Evolutionary conservation across 2,888 invertebrate genomes (phyloP), one percentile per base, ranked within the genome.

Genomic region (Noctua janthe): DNA sequence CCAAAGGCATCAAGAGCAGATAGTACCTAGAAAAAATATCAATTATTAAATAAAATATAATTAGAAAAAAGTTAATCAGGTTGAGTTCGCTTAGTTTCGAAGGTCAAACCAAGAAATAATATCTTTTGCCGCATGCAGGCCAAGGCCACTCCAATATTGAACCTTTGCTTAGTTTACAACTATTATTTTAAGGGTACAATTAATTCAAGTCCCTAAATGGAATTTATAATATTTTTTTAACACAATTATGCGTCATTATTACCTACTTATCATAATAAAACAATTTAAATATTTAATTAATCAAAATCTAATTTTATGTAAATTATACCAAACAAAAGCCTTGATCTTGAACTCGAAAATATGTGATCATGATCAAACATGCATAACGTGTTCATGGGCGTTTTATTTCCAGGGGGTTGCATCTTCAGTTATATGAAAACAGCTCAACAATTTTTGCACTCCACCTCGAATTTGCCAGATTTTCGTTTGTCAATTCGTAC

Each of bases 1-100:
- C 93, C 43, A 99, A 74, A 1, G 98, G 97, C 97, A 98, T 98
- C 92, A 98, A 93, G 35, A 98, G 91, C 90, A 98, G 94, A 94
- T 99, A 99, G 95, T 98, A 98, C 92, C 98, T 98, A 69, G 62
- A 82, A 83, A 54, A 51, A 71, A 39, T 29, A 62, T 43, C 4
- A 39, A 39, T 39, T 39, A 39, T 5, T 39, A 5, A 39, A 39
- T 39, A 5, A 29, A 29, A 29, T 29, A 3, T 39, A 39, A 39
- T 39, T 39, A 39, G 5, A 39, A 84, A 49, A 17, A 23, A n/a
- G 29, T 85, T 66, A 82, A 67, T 39, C 17, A 71, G n/a, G 54
- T n/a, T 11, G 15, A 54, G 7, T 80, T 39, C 29, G n/a, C n/a
- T 62, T 29, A 17, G 17, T 6, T 66, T 15, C 17, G 20, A 47